These are phyloP conservation scores for Stegophylla sp. DNA, from an alignment of 2,888 invertebrate genomes.

Conservation along the genomic window DNA sequence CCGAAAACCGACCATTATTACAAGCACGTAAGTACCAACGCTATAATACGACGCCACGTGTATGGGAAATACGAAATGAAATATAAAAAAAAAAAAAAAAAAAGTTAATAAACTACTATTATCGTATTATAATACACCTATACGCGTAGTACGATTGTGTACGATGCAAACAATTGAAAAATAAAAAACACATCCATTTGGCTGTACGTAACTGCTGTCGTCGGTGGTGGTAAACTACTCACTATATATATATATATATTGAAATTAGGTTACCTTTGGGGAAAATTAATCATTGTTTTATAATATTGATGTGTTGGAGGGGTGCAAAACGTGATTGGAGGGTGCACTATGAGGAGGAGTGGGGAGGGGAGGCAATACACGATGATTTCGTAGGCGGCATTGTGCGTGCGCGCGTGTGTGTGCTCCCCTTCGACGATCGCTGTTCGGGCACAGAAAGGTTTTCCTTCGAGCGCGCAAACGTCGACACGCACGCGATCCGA, in stretches of 20 bases:
- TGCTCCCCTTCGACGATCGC: background rate
- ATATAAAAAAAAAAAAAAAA: too few relatives aligned
- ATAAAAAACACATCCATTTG: too few relatives aligned
- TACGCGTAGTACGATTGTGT: too few relatives aligned
- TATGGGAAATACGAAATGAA: too few relatives aligned
- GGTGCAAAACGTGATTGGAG: background rate
- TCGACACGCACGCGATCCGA: conserved; percentile 24
- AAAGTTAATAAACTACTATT: too few relatives aligned
- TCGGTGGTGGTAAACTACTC: background rate
- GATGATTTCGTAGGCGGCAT: background rate
- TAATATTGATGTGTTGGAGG: background rate
- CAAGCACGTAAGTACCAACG: too few relatives aligned
- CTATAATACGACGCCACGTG: too few relatives aligned
- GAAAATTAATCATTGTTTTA: conserved; percentile 18
- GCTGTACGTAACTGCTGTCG: background rate
- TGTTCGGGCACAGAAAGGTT: background rate
- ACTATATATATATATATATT: too few relatives aligned
- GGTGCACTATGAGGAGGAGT: background rate
- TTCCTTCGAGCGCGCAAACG: background rate
- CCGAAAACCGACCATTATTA: background rate
- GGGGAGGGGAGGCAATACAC: background rate
- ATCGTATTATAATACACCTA: too few relatives aligned
- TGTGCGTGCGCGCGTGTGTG: background rate
- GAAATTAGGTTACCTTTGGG: background rate
- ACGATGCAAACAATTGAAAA: too few relatives aligned